Evolutionary conservation across 1,140 invertebrate genomes (phyloP), one percentile per base, ranked within the genome.

Genomic region (Drosophila repletoides): DNA sequence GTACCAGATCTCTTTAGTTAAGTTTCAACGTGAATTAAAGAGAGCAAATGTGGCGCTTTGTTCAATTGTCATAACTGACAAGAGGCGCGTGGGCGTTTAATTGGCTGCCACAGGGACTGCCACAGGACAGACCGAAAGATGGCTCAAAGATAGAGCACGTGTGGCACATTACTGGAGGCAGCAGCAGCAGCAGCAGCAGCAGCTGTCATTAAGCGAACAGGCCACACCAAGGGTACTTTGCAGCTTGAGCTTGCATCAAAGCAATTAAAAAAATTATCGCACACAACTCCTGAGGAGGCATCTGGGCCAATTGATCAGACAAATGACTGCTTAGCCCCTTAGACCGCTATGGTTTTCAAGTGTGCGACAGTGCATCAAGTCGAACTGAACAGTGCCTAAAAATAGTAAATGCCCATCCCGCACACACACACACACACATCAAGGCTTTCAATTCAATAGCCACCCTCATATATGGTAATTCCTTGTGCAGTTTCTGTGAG

Each of bases 301-400:
- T 74, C 65, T 31, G 28, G 64, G 65, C 59, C 69, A 83, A 83
- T 79, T 83, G 79, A 83, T 83, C 79, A 71, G 52, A 59, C 64
- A 79, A 84, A 70, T 58, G 67, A 33, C 60, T 51, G 51, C 40
- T 61, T 56, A 58, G 22, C 26, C 21, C 28, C 53, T 49, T 41
- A 65, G 41, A 33, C 17, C 61, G 28, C 56, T 43, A 61, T 19
- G 45, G 55, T 56, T 52, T 72, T 76, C 5, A 15, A 19, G 7
- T 22, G 21, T 26, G 22, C 14, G 14, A 28, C 56, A 71, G 46
- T 76, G 67, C 67, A 76, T 59, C 59, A 70, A 29, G 48, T 53
- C 10, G 7, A 7, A 43, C 29, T 9, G n/a, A 24, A 67, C 61
- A 55, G 61, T 55, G 51, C 15, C 76, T 67, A 59, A 75, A 81